Percentiles rank a stretch among this genome's conserved stretches.
These are phyloP conservation scores for Chionodraco myersi DNA, from an alignment of 2,113 vertebrate genomes.

Conservation along the genomic window DNA sequence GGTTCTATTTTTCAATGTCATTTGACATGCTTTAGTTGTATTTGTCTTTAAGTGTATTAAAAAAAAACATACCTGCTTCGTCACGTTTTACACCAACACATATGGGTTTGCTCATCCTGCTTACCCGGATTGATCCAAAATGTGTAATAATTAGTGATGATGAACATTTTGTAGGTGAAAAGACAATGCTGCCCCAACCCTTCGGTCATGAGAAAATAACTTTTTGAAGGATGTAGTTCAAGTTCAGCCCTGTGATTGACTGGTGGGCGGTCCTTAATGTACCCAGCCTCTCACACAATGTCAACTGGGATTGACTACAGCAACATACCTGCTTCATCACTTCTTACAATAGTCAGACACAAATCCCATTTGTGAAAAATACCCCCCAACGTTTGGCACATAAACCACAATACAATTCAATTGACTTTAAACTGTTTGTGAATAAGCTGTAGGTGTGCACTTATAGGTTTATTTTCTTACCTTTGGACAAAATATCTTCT, in stretches of 20 bases:
- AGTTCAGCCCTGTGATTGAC: constrained; percentile 25
- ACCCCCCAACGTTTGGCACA: not conserved
- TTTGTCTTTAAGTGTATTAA: too few species aligned
- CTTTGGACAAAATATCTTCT: not conserved
- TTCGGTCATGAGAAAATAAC: constrained; percentile 68
- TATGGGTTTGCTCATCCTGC: not conserved
- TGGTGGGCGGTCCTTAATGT: not conserved
- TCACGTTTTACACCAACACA: constrained; percentile 18
- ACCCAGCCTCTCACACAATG: not conserved
- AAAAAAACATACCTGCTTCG: too few species aligned
- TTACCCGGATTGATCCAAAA: constrained; percentile 8
- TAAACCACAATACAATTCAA: not conserved
- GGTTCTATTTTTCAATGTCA: not conserved
- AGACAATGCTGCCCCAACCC: constrained; percentile 51
- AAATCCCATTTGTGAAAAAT: not conserved
- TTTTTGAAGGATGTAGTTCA: constrained; percentile 73
- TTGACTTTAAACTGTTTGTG: not conserved
- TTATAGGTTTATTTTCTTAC: not conserved
- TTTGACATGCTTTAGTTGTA: not conserved
- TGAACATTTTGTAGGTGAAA: constrained; percentile 32
- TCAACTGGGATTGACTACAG: constrained; percentile 10
- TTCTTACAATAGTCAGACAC: not conserved
- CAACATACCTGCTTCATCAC: not conserved
- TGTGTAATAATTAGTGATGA: not conserved
- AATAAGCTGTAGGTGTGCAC: not conserved